Conservation (phyloP, 2,888 invertebrate genomes). For the Dryomyza anilis region DNA sequence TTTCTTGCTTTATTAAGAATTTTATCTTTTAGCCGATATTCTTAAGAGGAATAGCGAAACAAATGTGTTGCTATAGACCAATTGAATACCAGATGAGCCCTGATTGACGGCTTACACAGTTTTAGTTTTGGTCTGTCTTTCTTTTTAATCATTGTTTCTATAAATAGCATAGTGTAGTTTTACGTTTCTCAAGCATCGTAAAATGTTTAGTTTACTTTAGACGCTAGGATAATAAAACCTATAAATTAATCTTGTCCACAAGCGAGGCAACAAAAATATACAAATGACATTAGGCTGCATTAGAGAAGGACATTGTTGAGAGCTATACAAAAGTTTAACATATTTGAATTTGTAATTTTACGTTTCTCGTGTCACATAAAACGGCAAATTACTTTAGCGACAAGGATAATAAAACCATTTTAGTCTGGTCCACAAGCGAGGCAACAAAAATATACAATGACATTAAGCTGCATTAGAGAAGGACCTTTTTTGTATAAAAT, state of each 20-base stretch:
- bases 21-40: conserved; percentile 46
- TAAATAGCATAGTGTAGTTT: conserved; percentile 44
- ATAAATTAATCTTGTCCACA: conserved; percentile 48
- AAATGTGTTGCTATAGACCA: conserved; percentile 42
- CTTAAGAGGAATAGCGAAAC: conserved; percentile 51
- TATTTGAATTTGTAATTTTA: conserved; percentile 38
- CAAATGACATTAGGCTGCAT: conserved; percentile 43
- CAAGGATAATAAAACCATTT: conserved; percentile 53
- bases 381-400: conserved; percentile 37
- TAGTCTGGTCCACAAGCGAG: conserved; percentile 52
- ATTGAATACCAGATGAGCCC: conserved; percentile 43
- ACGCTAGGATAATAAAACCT: conserved; percentile 57
- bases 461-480: conserved; percentile 34
- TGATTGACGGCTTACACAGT: conserved; percentile 27
- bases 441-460: conserved; percentile 41
- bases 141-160: neutral
- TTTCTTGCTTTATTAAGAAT: conserved; percentile 46
- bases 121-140: conserved; percentile 36
- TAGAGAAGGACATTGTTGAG: conserved; percentile 37
- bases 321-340: neutral
- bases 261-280: conserved; percentile 51
- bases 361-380: conserved; percentile 52
- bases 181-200: conserved; percentile 55
- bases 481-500: too few species aligned
- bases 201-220: conserved; percentile 36